phyloP scores from a whole-genome alignment of 92 coral and sea anemone species.

The Paramuricea clavata region DNA sequence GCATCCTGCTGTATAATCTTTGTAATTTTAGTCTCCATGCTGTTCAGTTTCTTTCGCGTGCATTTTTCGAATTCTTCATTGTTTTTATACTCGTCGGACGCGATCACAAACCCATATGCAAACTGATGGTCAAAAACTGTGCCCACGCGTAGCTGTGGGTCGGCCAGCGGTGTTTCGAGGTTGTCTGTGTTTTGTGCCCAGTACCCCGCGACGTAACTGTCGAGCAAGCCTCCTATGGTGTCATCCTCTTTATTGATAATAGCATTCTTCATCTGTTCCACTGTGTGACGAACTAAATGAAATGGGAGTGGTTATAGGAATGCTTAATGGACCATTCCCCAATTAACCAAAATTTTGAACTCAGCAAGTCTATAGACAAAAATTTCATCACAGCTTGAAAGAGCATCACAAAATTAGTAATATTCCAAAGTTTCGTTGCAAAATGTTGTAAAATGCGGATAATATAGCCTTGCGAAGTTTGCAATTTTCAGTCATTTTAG shows the following conservation, averaged over 20 bases:
- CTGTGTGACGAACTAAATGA: constrained; percentile 66
- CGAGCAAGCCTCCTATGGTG: constrained; percentile 83
- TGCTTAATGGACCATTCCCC: too few species aligned
- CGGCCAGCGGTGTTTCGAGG: constrained; percentile 63
- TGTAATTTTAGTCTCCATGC: constrained; percentile 98
- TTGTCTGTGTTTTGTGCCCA: constrained; percentile 78
- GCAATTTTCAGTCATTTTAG: too few species aligned
- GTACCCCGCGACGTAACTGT: constrained; percentile 98
- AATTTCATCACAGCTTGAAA: too few species aligned
- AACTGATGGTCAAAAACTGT: constrained; percentile 98
- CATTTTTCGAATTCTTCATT: constrained; percentile 74
- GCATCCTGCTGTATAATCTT: constrained; percentile 82
- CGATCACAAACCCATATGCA: constrained; percentile 98
- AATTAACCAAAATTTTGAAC: too few species aligned
- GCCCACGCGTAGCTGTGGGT: constrained; percentile 81
- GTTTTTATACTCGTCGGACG: constrained; percentile 72
- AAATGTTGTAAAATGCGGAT: too few species aligned
- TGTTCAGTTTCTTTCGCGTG: constrained; percentile 89
- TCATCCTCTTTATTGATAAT: constrained; percentile 50
- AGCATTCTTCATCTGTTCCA: constrained; percentile 73
- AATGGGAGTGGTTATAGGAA: neutral
- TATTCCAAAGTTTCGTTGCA: too few species aligned
- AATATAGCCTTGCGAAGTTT: too few species aligned
- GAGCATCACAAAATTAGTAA: too few species aligned
- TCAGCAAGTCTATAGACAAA: too few species aligned